Evolutionary conservation across 2,113 vertebrate genomes (phyloP).

Genomic region (Collichthys lucidus): DNA sequence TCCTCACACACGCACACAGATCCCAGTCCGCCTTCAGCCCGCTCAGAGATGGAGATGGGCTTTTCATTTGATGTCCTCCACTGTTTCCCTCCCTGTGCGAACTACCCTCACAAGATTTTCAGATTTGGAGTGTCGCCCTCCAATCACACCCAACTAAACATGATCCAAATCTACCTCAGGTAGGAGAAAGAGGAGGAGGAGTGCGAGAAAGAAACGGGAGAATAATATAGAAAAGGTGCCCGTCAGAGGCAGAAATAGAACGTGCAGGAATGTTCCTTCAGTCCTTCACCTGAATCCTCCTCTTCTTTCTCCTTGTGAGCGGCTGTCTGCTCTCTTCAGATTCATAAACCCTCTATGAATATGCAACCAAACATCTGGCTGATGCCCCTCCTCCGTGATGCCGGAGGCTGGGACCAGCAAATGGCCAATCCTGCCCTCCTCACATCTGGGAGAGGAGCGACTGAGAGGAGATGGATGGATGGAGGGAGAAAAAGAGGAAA

Average conservation of each 20-base stretch:
- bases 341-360: slow-evolving; percentile 54
- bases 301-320: slow-evolving; percentile 45
- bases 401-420: slow-evolving; percentile 54
- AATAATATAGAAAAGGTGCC: slow-evolving; percentile 44
- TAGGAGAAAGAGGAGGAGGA: slow-evolving; percentile 31
- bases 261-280: slow-evolving; percentile 37
- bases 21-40: slow-evolving; percentile 37
- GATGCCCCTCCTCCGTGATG: slow-evolving; percentile 47
- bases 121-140: slow-evolving; percentile 33
- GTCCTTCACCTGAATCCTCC: slow-evolving; percentile 43
- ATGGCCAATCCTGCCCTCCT: slow-evolving; percentile 61
- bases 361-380: slow-evolving; percentile 66
- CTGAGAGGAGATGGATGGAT: slow-evolving; percentile 66
- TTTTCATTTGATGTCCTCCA: slow-evolving; percentile 55
- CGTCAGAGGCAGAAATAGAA: slow-evolving; percentile 48
- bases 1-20: slow-evolving; percentile 23
- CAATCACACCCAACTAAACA: slow-evolving; percentile 54
- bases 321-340: slow-evolving; percentile 19
- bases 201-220: slow-evolving; percentile 48
- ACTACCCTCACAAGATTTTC: slow-evolving; percentile 54
- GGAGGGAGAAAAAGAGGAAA: not conserved
- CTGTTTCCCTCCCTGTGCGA: slow-evolving; percentile 31
- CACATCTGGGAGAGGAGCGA: slow-evolving; percentile 64
- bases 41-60: slow-evolving; percentile 8
- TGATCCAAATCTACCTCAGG: slow-evolving; percentile 56